Percentiles rank a stretch among this genome's conserved stretches.
Conservation (phyloP, 2,113 vertebrate genomes). For the Lynx canadensis region DNA sequence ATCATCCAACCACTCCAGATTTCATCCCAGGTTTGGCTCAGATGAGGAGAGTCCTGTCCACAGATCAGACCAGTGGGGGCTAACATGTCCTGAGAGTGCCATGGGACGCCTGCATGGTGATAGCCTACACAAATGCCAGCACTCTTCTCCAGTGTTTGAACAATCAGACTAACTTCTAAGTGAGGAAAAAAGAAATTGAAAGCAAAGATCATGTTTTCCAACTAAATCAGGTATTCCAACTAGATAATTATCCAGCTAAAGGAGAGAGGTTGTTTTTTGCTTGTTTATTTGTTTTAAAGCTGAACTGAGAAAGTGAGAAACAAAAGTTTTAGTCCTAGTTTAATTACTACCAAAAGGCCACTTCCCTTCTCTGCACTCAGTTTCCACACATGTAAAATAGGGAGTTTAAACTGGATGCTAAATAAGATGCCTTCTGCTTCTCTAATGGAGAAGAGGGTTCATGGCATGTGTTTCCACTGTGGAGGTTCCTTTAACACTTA, state of each 20-base stretch:
- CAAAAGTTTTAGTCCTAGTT: neutral
- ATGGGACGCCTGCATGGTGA: neutral
- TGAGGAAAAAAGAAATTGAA: neutral
- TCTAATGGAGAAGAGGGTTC: neutral
- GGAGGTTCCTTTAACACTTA: neutral
- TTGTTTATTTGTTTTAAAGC: neutral
- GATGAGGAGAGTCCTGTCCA: neutral
- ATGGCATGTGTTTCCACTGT: neutral
- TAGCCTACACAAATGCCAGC: neutral
- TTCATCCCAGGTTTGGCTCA: neutral
- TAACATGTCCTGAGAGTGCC: neutral
- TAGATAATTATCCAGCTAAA: neutral
- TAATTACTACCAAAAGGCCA: neutral
- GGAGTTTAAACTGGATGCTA: neutral
- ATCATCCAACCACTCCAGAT: neutral
- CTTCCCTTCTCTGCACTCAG: neutral
- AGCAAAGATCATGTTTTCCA: conserved; percentile 20
- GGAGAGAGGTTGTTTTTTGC: neutral
- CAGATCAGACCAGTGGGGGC: neutral
- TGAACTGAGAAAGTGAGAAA: neutral
- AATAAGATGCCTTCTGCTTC: neutral
- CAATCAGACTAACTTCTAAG: neutral
- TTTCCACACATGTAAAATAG: neutral
- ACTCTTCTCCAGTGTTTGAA: neutral
- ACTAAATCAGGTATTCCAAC: neutral